A percentile compares a stretch with the other conserved stretches of the same genome.
phyloP scores from a whole-genome alignment of 2,113 vertebrate genomes.

The Gambusia holbrooki region DNA sequence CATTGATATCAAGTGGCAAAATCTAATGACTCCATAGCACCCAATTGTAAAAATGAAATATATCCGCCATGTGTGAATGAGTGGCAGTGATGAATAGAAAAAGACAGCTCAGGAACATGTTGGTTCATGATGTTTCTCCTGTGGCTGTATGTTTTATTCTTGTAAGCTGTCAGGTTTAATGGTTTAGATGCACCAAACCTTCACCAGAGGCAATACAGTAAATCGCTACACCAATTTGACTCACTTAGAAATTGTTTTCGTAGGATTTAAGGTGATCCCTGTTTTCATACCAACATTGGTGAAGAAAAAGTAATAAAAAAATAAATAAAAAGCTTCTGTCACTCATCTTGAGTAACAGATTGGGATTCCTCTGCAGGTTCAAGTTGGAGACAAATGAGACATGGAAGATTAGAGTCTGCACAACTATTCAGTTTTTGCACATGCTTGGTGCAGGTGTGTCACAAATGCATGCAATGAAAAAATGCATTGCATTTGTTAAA shows the following conservation, averaged over 20 bases:
- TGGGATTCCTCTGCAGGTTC: neutral
- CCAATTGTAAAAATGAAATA: neutral
- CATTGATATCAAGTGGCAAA: neutral
- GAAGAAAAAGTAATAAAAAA: neutral
- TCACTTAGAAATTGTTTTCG: constrained; percentile 32
- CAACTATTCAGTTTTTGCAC: neutral
- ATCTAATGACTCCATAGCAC: neutral
- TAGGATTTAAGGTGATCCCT: neutral
- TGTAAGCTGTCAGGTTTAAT: constrained; percentile 47
- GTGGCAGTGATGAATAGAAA: neutral
- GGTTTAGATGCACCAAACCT: neutral
- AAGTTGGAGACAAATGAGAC: neutral
- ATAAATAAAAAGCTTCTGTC: neutral
- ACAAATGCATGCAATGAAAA: neutral
- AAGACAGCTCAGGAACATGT: neutral
- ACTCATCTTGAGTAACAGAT: neutral
- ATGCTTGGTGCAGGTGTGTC: neutral
- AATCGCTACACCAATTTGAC: constrained; percentile 12
- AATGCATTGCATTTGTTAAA: neutral
- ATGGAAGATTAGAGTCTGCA: neutral
- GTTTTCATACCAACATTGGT: neutral
- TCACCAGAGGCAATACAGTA: constrained; percentile 13
- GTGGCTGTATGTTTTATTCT: neutral
- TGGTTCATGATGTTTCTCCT: constrained; percentile 5
- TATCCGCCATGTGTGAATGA: neutral